These are phyloP conservation scores for Tribolium castaneum DNA, from an alignment of 1,140 invertebrate genomes.

Conservation along the genomic window DNA sequence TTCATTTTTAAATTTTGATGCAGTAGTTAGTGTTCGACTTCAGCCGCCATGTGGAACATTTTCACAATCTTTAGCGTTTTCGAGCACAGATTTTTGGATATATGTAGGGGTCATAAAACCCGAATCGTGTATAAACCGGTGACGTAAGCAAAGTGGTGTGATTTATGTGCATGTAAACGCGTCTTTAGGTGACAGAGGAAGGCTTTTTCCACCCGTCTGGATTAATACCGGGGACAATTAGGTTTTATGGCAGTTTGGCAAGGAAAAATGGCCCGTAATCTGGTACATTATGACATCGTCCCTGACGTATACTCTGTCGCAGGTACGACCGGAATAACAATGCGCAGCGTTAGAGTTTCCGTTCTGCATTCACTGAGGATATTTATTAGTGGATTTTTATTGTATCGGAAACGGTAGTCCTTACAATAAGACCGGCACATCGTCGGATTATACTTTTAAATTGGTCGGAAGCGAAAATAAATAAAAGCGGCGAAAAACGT, in stretches of 20 bases:
- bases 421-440: slow-evolving; percentile 18
- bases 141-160: too few species aligned
- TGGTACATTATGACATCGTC: slow-evolving; percentile 22
- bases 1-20: too few species aligned
- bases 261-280: slow-evolving; percentile 18
- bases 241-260: slow-evolving; percentile 27
- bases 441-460: slow-evolving; percentile 6
- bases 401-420: slow-evolving; percentile 4
- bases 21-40: too few species aligned
- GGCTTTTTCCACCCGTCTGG: background rate
- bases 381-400: slow-evolving; percentile 29
- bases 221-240: slow-evolving; percentile 23
- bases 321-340: slow-evolving; percentile 31
- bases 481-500: slow-evolving; percentile 3
- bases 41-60: too few species aligned
- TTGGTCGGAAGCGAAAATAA: background rate
- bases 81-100: too few species aligned
- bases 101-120: too few species aligned
- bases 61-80: too few species aligned
- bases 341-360: slow-evolving; percentile 5
- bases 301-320: slow-evolving; percentile 12
- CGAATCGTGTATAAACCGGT: too few species aligned
- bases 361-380: slow-evolving; percentile 13
- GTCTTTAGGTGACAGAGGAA: background rate
- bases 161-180: background rate